Evolutionary conservation across 2,888 invertebrate species (phyloP), one percentile per base, ranked within the genome.

Genomic region (Listrodromus nycthemerus): DNA sequence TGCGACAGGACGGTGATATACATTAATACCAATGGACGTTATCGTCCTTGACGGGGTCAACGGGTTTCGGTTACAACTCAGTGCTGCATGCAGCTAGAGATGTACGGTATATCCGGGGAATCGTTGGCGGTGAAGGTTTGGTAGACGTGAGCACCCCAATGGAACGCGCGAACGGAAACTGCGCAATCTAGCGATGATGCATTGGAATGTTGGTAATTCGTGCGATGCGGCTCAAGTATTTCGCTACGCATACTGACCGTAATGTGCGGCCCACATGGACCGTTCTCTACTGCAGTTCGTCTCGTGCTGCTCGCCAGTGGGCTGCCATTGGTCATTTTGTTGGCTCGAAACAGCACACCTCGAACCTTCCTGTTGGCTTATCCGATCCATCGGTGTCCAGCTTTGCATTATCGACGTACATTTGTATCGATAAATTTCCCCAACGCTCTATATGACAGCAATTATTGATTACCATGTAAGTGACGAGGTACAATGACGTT

Each of bases 151-250:
- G 76, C 61, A 70, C 52, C 58, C 41, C 52, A 73, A 70, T 50
- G 65, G 61, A 55, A 74, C 77, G 80, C 79, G 83, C 70, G 83
- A 82, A 86, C 86, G 90, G 90, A 91, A 91, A 90, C 91, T 90
- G 89, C 86, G 87, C 90, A 89, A 91, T 90, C 87, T 91, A 84
- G 86, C 88, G 88, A 92, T 91, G 91, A 92, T 92, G 89, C 90
- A 90, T 89, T 86, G 92, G 91, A 92, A 91, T 91, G 89, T 88
- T 86, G 85, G 89, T 90, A 89, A 92, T 92, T 91, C 89, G 89
- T 87, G 87, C 88, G 89, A 90, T 90, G 87, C 89, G 86, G 88
- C 88, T 87, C 87, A 65, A 87, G 83, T 87, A 88, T 90, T 87
- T 87, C 87, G 75, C 80, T 83, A 45, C 27, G 84, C 79, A 83